Evolutionary conservation across 2,888 invertebrate species (phyloP), one percentile per base, ranked within the genome.

Genomic region (Choristoneura rosaceana): DNA sequence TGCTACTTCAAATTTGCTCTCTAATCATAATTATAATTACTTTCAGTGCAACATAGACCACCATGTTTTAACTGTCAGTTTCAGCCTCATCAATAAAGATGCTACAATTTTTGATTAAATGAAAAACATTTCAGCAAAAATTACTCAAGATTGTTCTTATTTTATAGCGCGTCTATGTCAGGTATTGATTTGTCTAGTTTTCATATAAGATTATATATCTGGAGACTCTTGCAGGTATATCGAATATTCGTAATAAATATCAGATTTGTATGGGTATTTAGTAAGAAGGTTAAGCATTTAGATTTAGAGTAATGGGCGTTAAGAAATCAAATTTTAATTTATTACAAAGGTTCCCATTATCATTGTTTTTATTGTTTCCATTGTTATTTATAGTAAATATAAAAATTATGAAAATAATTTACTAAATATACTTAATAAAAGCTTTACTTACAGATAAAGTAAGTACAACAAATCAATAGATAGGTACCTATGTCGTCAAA

Each of bases 391-490:
- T 4, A 52, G 43, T 70, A 33, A 52, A 52, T 59, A 34, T 66
- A 66, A 45, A 64, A 38, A 69, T 64, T 73, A 74, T 59, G 71
- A 75, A 76, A 75, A 76, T 74, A 76, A 76, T 79, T 75, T 71
- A 66, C 77, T 80, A 80, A 78, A 70, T 76, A 78, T 74, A 77
- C 77, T 43, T 82, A 82, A 81, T 77, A 66, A 74, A 83, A 84
- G 84, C 83, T 76, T 82, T 74, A 77, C 67, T 82, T 84, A 85
- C 79, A 74, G 79, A 79, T 77, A 76, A 82, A 81, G 78, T 82
- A 84, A 83, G 77, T 81, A 81, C 78, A 78, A 80, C 75, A 81
- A 82, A 81, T 76, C 76, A 80, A 45, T 47, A 62, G 14, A 43
- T 45, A 45, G 5, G 76, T 78, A 79, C 77, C 81, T 82, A 84